phyloP scores from a whole-genome alignment of 2,888 invertebrate genomes.

The Drosophila aldrichi region DNA sequence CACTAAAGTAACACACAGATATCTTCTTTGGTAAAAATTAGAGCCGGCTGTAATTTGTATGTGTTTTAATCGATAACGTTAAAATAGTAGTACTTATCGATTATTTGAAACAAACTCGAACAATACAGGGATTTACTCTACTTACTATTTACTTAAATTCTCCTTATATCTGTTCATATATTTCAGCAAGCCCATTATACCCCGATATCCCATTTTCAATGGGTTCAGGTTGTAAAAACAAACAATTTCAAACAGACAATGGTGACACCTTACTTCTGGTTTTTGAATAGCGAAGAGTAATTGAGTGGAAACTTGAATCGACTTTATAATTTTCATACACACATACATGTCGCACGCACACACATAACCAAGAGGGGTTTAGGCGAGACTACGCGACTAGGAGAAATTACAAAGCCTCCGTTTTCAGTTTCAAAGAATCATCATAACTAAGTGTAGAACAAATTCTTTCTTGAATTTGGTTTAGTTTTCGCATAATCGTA shows the following conservation, averaged over 20 bases:
- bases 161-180: neutral
- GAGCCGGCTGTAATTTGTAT: too few relatives aligned
- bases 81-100: too few relatives aligned
- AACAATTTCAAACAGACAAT: slow-evolving; percentile 24
- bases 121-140: too few relatives aligned
- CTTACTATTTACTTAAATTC: too few relatives aligned
- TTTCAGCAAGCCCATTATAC: neutral
- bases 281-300: slow-evolving; percentile 79
- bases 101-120: too few relatives aligned
- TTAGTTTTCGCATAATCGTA: too few relatives aligned
- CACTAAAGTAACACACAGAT: too few relatives aligned
- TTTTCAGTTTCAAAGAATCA: too few relatives aligned
- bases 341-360: neutral
- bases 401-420: neutral
- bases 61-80: too few relatives aligned
- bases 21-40: too few relatives aligned
- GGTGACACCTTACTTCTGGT: slow-evolving; percentile 27
- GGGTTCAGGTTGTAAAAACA: neutral
- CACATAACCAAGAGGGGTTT: neutral
- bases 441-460: too few relatives aligned
- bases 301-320: slow-evolving; percentile 85
- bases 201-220: neutral
- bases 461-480: too few relatives aligned
- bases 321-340: slow-evolving; percentile 82
- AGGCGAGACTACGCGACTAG: neutral